These are phyloP conservation scores for Aurelia aurita complex sp. Pacific DNA, from an alignment of 30 jellyfish, hydroid and myxozoan genomes.

Conservation along the genomic window DNA sequence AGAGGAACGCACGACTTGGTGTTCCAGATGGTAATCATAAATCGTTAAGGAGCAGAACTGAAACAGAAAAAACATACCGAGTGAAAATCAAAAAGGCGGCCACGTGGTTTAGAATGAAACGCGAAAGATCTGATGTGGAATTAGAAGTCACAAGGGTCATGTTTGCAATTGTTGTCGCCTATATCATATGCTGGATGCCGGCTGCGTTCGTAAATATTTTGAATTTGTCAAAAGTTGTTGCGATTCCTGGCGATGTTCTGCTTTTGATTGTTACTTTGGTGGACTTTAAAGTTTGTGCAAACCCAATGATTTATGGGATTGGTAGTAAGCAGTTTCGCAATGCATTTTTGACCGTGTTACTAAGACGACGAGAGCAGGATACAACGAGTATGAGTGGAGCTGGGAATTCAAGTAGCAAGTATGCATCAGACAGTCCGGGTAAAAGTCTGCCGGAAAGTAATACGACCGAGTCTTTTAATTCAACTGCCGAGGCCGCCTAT, in stretches of 20 bases:
- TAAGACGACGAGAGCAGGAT: constrained; percentile 22
- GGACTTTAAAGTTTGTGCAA: constrained; percentile 77
- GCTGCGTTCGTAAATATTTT: constrained; percentile 72
- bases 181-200: constrained; percentile 85
- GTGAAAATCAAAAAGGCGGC: constrained; percentile 20
- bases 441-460: background rate
- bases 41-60: no score
- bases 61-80: background rate
- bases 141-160: constrained; percentile 76
- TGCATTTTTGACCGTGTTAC: constrained; percentile 53
- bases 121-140: constrained; percentile 67
- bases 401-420: constrained; percentile 3
- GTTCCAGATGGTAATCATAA: no score
- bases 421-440: background rate
- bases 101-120: constrained; percentile 18
- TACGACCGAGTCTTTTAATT: background rate
- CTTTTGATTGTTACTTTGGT: constrained; percentile 67
- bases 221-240: constrained; percentile 34
- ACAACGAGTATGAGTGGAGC: constrained; percentile 18
- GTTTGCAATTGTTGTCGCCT: constrained; percentile 83
- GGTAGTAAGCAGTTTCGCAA: constrained; percentile 79
- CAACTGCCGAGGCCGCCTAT: background rate
- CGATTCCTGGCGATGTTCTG: constrained; percentile 44
- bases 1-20: background rate
- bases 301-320: constrained; percentile 89